Base-by-base conservation (phyloP, 2,797 vertebrate species). In the Hydrolagus colliei region DNA sequence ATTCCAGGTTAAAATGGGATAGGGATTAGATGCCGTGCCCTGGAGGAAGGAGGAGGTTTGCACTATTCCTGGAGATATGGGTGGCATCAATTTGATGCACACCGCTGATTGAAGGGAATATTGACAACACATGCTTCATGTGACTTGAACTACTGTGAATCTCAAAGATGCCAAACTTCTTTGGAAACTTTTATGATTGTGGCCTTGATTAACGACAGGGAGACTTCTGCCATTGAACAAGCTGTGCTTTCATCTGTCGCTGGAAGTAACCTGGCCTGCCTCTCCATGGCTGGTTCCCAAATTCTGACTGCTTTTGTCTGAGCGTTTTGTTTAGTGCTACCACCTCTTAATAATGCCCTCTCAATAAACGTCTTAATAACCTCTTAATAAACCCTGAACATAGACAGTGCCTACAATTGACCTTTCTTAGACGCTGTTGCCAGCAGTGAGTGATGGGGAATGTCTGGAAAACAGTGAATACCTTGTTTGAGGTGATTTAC, bases 301-400 rank as follows among this genome's bases (percentile, higher is more conserved):
- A 71, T 11, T 71, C 65, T 77, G 73, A 74, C 32, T 9, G 32
- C 18, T 14, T 14, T 80, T 7, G 4, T 18, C 32, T 71, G 63
- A 52, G 18, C 79, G 41, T 71, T 84, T 68, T 84, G 16, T 71
- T 71, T 71, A 84, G 71, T 71, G 65, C 27, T 35, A 20, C 22
- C 32, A 84, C 16, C 65, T 71, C 41, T 52, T 52, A 52, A 52
- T 52, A 52, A 52, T 52, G 41, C 41, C 5, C 41, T 52, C 41
- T 52, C 41, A 52, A 52, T 52, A 52, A 52, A 52, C 41, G 5
- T 52, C 5, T 52, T 52, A 52, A 52, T 52, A 52, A 52, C 41
- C 41, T 52, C 41, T 84, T 84, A 84, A 84, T 71, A 67, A 84
- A 84, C 71, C 71, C 20, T 6, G 52, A 68, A 84, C 71, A 67